phyloP scores from a whole-genome alignment of 2,113 vertebrate species.

The Crotalus tigris region DNA sequence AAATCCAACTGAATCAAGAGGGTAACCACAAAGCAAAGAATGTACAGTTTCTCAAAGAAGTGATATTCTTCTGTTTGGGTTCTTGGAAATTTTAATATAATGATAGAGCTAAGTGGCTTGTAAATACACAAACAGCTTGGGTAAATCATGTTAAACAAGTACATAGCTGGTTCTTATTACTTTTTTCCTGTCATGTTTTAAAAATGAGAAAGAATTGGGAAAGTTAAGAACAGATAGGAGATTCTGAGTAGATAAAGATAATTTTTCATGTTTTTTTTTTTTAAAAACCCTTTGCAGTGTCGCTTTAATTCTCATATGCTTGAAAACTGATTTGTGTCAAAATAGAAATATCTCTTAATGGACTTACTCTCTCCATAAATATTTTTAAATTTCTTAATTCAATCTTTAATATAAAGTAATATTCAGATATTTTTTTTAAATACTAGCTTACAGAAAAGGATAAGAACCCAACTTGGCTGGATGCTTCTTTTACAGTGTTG shows the following conservation, averaged over 20 bases:
- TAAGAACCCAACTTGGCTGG: not conserved
- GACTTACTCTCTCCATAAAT: not conserved
- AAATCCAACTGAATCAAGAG: constrained; percentile 46
- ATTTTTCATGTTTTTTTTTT: not conserved
- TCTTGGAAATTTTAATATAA: constrained; percentile 63
- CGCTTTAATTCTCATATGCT: not conserved
- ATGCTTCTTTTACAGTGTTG: not conserved
- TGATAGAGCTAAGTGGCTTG: constrained; percentile 67
- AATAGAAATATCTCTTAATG: not conserved
- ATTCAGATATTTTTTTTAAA: not conserved
- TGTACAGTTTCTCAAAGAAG: constrained; percentile 57
- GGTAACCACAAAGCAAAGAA: constrained; percentile 31
- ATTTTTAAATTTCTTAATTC: not conserved
- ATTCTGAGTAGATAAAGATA: constrained; percentile 1
- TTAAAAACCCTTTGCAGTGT: not conserved
- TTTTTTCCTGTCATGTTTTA: constrained; percentile 58
- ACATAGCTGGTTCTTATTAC: constrained; percentile 59
- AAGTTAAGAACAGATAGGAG: constrained; percentile 6
- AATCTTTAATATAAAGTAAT: not conserved
- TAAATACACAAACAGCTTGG: constrained; percentile 55
- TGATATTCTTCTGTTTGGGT: constrained; percentile 47
- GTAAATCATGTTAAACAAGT: constrained; percentile 73
- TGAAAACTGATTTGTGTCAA: not conserved
- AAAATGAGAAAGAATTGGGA: constrained; percentile 44
- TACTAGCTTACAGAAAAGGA: not conserved